phyloP scores from a whole-genome alignment of 2,888 invertebrate genomes.

The Eupithecia vulgata region DNA sequence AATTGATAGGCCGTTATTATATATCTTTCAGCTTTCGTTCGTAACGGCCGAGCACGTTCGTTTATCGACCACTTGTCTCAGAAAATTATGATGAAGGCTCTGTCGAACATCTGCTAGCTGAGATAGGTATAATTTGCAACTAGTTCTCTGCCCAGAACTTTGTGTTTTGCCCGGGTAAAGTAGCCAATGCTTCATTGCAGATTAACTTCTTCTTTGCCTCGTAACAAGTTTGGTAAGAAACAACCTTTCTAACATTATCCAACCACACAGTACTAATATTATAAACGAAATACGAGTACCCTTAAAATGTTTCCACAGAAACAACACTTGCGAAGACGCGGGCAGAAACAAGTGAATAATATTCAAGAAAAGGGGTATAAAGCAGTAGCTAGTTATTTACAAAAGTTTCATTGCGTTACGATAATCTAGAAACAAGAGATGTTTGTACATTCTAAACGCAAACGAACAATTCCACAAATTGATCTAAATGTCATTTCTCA shows the following conservation, averaged over 20 bases:
- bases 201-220: background rate
- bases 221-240: background rate
- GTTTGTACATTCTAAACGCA: slow-evolving; percentile 7
- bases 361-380: background rate
- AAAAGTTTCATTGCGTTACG: background rate
- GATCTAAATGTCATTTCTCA: slow-evolving; percentile 14
- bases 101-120: slow-evolving; percentile 1
- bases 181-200: background rate
- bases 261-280: background rate
- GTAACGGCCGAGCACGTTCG: slow-evolving; percentile 10
- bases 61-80: slow-evolving; percentile 14
- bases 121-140: background rate
- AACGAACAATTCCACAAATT: slow-evolving; percentile 11
- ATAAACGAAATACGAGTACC: background rate
- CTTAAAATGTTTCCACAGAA: no score
- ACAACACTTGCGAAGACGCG: no score
- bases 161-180: background rate
- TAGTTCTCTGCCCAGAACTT: background rate
- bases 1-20: slow-evolving; percentile 6
- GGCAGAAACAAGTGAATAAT: background rate
- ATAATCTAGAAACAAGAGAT: background rate
- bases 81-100: slow-evolving; percentile 14
- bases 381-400: background rate
- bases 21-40: slow-evolving; percentile 3
- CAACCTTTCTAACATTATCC: background rate